Base-by-base conservation (phyloP, 2,113 vertebrate genomes). In the Cepphus grylle region DNA sequence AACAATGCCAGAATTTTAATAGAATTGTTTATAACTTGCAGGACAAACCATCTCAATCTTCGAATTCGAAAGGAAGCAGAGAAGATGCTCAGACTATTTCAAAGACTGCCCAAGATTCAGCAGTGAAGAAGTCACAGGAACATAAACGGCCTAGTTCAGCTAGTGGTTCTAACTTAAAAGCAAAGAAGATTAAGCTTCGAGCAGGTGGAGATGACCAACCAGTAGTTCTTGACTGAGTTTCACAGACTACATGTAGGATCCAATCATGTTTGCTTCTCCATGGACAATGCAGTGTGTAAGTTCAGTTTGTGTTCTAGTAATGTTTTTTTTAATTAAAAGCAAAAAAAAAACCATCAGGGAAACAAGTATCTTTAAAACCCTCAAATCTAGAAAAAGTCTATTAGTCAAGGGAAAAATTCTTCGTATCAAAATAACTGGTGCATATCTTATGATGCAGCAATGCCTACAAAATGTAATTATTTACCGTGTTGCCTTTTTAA, bases 111-210 rank as follows among this genome's bases (percentile, higher is more conserved):
- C 87, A 92, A 11, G 69, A 81, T 23, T 76, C 94, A 45, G 34
- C 3, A 2, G 96, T 96, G 91, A 99, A 98, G 91, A 96, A 98
- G 29, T 94, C 96, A 26, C 94, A 98, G 65, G 96, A 97, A 45
- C 97, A 59, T 72, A 98, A 97, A 82, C 86, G 93, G 13, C 92
- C 92, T 89, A 98, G 92, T 95, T 97, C 40, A 26, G 52, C 15
- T 27, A 53, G 81, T 96, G 94, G 92, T 91, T 94, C 43, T 91
- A 97, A 67, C 8, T 36, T 93, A 29, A 92, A 93, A 52, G 87
- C 96, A 65, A 98, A 98, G 94, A 98, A 98, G 93, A 50, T 53
- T 17, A 97, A 96, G 70, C 91, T 92, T 73, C 79, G 97, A 91
- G 81, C 91, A 95, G 86, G 22, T 95, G 90, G 42, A 42, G 73